phyloP scores from a whole-genome alignment of 1,140 invertebrate genomes.

The Melitaea cinxia region DNA sequence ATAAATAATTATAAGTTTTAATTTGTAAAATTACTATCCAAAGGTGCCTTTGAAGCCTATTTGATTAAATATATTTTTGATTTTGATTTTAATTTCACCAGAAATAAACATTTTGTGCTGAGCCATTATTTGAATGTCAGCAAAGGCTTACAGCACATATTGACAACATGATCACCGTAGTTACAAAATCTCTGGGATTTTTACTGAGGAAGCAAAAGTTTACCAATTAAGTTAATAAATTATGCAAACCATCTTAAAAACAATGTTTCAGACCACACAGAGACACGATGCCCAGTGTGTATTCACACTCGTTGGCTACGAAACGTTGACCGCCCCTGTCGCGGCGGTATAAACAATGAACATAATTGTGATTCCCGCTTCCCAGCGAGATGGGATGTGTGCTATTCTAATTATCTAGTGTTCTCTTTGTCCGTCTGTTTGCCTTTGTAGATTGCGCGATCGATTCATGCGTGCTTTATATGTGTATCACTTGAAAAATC shows the following conservation, averaged over 20 bases:
- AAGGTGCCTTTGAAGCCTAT: too few relatives aligned
- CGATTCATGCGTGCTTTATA: not conserved
- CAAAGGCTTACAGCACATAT: constrained; percentile 6
- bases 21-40: too few relatives aligned
- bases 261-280: too few relatives aligned
- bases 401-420: constrained; percentile 13
- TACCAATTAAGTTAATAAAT: too few relatives aligned
- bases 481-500: not conserved
- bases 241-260: too few relatives aligned
- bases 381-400: constrained; percentile 14
- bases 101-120: not conserved
- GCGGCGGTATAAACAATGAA: constrained; percentile 48
- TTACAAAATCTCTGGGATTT: constrained; percentile 8
- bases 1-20: too few relatives aligned
- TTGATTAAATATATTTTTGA: too few relatives aligned
- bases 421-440: not conserved
- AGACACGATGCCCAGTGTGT: too few relatives aligned
- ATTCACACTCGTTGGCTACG: not conserved
- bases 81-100: too few relatives aligned
- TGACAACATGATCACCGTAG: constrained; percentile 14
- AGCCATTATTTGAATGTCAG: not conserved
- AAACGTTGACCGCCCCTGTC: constrained; percentile 43
- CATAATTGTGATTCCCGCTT: constrained; percentile 44
- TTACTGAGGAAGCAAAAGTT: constrained; percentile 19
- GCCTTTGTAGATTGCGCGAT: constrained; percentile 4